Conservation (phyloP, 92 coral and sea anemone species). For the Paragorgia papillata region DNA sequence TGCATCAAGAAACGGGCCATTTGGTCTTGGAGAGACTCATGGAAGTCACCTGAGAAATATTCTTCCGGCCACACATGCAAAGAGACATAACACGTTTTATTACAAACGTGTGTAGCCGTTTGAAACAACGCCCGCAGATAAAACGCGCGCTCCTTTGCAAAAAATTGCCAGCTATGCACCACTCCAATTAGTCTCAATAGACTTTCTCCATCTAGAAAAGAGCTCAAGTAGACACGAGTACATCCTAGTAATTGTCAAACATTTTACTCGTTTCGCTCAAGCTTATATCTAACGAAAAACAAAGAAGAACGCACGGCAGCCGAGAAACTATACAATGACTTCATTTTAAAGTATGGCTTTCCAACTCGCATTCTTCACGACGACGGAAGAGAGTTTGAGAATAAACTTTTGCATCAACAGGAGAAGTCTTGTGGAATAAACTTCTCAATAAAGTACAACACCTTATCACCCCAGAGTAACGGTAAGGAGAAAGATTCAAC, state of each 20-base stretch:
- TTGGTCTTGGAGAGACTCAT: conserved; percentile 20
- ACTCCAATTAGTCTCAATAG: conserved; percentile 50
- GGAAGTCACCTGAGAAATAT: conserved; percentile 22
- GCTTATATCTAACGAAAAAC: conserved; percentile 51
- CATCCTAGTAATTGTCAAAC: conserved; percentile 50
- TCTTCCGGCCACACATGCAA: conserved; percentile 53
- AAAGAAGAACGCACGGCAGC: conserved; percentile 53
- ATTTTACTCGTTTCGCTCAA: conserved; percentile 53
- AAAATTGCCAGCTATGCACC: conserved; percentile 33
- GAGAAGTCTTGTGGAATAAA: background rate
- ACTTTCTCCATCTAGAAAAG: conserved; percentile 55
- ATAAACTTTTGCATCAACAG: conserved; percentile 1
- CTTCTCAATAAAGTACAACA: conserved; percentile 4
- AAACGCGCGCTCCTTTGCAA: conserved; percentile 36
- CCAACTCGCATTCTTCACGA: conserved; percentile 23
- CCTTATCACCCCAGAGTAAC: conserved; percentile 12
- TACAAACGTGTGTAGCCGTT: conserved; percentile 34
- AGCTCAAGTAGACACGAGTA: conserved; percentile 53
- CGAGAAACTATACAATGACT: conserved; percentile 46
- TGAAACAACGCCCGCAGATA: conserved; percentile 41
- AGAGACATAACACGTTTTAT: conserved; percentile 45
- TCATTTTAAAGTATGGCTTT: conserved; percentile 48
- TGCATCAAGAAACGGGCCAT: conserved; percentile 56
- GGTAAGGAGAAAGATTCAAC: too few species aligned
- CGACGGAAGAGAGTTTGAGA: conserved; percentile 15